Conservation (phyloP, 1,140 invertebrate species). For the Drosophila repletoides region DNA sequence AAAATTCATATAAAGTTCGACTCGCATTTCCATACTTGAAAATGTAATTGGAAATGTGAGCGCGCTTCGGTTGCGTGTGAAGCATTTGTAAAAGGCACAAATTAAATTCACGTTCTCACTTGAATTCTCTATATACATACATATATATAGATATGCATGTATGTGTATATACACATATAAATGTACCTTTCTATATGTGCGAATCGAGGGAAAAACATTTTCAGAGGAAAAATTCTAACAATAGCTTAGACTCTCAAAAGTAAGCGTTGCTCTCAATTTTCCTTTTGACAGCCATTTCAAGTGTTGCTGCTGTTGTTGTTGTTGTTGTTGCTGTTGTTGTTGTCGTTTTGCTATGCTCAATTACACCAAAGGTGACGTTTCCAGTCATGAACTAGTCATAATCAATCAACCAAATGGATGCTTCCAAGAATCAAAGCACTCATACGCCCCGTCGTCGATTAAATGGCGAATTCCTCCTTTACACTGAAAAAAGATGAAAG, state of each 20-base stretch:
- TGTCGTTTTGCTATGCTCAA: slow-evolving; percentile 30
- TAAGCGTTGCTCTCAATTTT: neutral
- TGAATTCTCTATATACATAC: no score
- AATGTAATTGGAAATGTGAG: slow-evolving; percentile 72
- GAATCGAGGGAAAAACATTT: neutral
- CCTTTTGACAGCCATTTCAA: slow-evolving; percentile 32
- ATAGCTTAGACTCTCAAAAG: neutral
- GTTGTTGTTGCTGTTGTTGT: no score
- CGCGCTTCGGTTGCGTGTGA: slow-evolving; percentile 7
- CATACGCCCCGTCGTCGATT: slow-evolving; percentile 1
- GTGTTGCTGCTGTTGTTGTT: slow-evolving; percentile 21
- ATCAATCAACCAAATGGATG: slow-evolving; percentile 28
- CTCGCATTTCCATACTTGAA: no score
- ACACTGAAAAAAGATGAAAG: neutral
- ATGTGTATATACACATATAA: no score
- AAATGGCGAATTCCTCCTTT: neutral
- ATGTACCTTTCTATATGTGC: no score
- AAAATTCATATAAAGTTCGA: slow-evolving; percentile 13
- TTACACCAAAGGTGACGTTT: slow-evolving; percentile 40
- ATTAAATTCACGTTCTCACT: slow-evolving; percentile 21
- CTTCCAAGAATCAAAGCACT: neutral
- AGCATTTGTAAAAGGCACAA: slow-evolving; percentile 7
- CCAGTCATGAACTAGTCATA: slow-evolving; percentile 22
- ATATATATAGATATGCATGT: no score
- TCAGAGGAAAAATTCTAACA: neutral